Evolutionary conservation across 2,797 vertebrate genomes (phyloP).

Genomic region (Pantherophis vulpinus): DNA sequence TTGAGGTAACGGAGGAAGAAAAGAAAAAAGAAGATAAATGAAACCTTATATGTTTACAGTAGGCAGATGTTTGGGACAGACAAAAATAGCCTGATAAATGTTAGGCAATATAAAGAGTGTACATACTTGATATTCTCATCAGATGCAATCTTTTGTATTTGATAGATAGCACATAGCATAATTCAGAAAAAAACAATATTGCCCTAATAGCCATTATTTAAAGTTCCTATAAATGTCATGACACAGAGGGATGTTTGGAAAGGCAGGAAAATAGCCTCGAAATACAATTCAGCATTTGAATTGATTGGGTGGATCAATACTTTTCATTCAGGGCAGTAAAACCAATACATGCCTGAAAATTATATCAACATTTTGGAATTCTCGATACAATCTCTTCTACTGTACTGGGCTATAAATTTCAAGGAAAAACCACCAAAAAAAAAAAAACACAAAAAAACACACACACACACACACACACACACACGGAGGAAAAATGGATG

Average conservation of each 20-base stretch:
- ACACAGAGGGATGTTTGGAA: not conserved
- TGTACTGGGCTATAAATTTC: not conserved
- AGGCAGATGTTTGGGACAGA: not conserved
- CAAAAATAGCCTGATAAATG: not conserved
- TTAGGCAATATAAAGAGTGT: not conserved
- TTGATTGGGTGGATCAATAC: not conserved
- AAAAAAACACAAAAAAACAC: rapidly evolving
- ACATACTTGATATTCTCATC: not conserved
- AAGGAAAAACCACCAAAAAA: not conserved
- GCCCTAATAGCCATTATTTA: conserved; percentile 14
- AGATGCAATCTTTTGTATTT: not conserved
- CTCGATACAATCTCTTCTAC: not conserved
- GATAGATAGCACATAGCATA: not conserved
- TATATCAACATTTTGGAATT: not conserved
- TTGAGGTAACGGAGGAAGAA: not conserved
- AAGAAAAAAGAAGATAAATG: not conserved
- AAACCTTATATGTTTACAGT: not conserved
- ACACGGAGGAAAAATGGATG: not conserved
- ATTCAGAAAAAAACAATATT: not conserved
- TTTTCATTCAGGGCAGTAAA: not conserved
- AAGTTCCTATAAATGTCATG: not conserved
- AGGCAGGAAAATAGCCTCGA: not conserved
- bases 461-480: too few species aligned
- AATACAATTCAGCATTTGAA: not conserved
- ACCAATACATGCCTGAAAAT: not conserved